A percentile compares a stretch with the other conserved stretches of the same genome.
phyloP scores from a whole-genome alignment of 2,113 vertebrate genomes.

The Tylochromis polylepis region DNA sequence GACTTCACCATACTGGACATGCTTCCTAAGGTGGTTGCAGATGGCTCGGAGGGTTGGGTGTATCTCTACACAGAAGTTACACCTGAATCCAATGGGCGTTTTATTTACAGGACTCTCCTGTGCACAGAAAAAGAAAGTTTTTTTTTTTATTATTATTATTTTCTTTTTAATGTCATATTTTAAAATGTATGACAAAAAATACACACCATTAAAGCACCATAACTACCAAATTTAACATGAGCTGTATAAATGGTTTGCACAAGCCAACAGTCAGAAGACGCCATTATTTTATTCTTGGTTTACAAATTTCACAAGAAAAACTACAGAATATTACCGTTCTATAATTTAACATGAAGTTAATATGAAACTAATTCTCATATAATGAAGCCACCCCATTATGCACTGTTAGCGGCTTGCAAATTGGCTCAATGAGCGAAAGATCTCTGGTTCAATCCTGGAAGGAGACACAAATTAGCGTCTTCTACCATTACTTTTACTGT shows the following conservation, averaged over 20 bases:
- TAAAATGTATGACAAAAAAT: background rate
- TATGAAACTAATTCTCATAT: background rate
- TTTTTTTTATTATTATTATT: too few relatives aligned
- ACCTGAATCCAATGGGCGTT: conserved; percentile 86
- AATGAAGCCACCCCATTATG: background rate
- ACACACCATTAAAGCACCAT: background rate
- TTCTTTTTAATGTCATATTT: background rate
- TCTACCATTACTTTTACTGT: background rate
- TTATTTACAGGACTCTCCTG: conserved; percentile 55
- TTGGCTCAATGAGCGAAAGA: background rate
- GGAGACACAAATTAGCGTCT: background rate
- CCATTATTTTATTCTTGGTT: background rate
- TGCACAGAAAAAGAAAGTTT: background rate
- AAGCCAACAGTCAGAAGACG: background rate
- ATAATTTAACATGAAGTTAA: conserved; percentile 1
- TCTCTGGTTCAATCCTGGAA: background rate
- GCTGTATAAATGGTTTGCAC: background rate
- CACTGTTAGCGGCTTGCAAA: background rate
- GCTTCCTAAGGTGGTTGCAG: conserved; percentile 97
- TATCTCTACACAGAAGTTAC: conserved; percentile 95
- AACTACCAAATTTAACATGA: background rate
- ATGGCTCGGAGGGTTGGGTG: conserved; percentile 95
- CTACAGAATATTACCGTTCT: background rate
- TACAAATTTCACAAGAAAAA: background rate
- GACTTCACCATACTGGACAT: conserved; percentile 90